phyloP scores from a whole-genome alignment of 2,113 vertebrate species.

The Protobothrops mucrosquamatus region DNA sequence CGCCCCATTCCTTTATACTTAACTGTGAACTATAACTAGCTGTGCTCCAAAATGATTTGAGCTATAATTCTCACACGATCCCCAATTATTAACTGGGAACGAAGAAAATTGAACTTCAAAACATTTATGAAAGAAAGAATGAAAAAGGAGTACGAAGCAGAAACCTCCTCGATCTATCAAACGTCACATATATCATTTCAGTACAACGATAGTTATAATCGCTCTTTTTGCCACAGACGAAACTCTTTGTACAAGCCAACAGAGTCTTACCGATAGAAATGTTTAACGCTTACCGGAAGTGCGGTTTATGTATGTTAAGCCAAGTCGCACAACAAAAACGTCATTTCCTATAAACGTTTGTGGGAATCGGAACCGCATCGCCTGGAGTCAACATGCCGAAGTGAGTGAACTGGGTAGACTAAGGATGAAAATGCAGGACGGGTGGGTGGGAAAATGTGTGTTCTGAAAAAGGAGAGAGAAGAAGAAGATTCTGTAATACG shows the following conservation, averaged over 20 bases:
- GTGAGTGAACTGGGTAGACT: constrained; percentile 43
- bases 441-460: neutral
- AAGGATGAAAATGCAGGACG: too few relatives aligned
- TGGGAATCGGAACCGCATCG: neutral
- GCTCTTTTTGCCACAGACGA: neutral
- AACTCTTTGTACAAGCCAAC: neutral
- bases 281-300: neutral
- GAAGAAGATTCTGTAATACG: neutral
- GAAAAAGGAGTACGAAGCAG: neutral
- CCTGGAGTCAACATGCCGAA: constrained; percentile 62
- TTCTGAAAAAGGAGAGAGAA: neutral
- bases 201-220: neutral
- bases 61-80: neutral
- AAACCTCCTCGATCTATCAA: neutral
- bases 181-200: neutral
- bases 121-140: neutral
- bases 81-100: neutral
- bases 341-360: constrained; percentile 53
- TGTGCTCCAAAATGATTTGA: neutral
- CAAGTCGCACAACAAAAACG: neutral
- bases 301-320: too few relatives aligned
- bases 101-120: neutral
- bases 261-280: neutral
- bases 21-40: neutral
- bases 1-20: neutral